phyloP scores from a whole-genome alignment of 1,140 invertebrate species.

The Dreissena polymorpha region DNA sequence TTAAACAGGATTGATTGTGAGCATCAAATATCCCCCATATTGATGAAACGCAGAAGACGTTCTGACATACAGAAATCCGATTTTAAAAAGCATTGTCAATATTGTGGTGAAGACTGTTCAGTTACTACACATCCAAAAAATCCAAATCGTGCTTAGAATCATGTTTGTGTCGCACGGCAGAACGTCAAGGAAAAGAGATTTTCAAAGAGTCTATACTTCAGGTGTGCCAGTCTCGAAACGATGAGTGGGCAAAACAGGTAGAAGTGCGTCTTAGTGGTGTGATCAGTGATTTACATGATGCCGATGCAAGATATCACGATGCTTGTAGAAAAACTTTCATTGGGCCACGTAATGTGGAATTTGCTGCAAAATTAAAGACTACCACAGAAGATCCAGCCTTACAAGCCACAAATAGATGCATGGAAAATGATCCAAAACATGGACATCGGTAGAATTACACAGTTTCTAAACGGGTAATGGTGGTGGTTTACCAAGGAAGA shows the following conservation, averaged over 20 bases:
- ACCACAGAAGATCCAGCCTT: conserved; percentile 5
- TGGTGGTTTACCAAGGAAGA: neutral
- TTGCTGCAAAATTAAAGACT: neutral
- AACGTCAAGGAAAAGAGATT: neutral
- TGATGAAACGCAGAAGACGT: conserved; percentile 12
- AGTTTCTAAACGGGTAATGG: conserved; percentile 13
- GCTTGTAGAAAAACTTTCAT: conserved; percentile 34
- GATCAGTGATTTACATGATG: conserved; percentile 46
- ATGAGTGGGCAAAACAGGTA: conserved; percentile 10
- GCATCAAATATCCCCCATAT: neutral
- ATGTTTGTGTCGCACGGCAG: conserved; percentile 1
- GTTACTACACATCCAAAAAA: neutral
- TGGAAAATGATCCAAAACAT: conserved; percentile 19
- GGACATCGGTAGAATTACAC: conserved; percentile 36
- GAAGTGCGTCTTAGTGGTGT: conserved; percentile 5
- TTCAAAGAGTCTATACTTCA: conserved; percentile 36
- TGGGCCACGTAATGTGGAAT: neutral
- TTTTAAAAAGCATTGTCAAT: conserved; percentile 32
- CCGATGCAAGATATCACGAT: conserved; percentile 45
- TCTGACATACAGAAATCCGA: neutral
- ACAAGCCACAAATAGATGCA: neutral
- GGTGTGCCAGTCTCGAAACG: neutral
- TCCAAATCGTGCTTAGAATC: conserved; percentile 11
- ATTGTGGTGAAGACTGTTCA: conserved; percentile 29
- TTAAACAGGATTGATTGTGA: neutral